Percentiles rank a stretch among this genome's conserved stretches.
Conservation (phyloP, 2,888 invertebrate genomes). For the Phengaris alcon region DNA sequence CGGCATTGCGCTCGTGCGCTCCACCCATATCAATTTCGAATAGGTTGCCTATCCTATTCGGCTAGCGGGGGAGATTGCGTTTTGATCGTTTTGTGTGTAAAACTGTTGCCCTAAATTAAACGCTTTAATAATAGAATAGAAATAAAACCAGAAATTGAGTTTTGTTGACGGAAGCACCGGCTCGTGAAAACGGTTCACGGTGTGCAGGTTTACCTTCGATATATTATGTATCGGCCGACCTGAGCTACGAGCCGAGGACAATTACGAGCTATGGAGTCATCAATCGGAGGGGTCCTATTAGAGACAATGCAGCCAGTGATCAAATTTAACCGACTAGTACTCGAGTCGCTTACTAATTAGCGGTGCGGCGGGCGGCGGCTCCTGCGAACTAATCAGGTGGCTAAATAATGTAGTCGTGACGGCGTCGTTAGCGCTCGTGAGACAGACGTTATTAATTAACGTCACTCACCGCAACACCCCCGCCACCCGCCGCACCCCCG, state of each 20-base stretch:
- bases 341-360: constrained; percentile 69
- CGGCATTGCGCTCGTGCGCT: constrained; percentile 65
- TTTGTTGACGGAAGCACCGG: constrained; percentile 58
- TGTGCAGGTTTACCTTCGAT: constrained; percentile 52
- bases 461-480: constrained; percentile 57
- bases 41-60: constrained; percentile 77
- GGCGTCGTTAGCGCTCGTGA: constrained; percentile 73
- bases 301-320: constrained; percentile 72
- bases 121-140: constrained; percentile 76
- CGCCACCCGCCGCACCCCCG: constrained; percentile 38
- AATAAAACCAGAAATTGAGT: constrained; percentile 58
- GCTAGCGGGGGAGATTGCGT: constrained; percentile 67
- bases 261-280: constrained; percentile 49
- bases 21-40: constrained; percentile 79
- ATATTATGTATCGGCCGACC: constrained; percentile 60
- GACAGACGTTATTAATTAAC: constrained; percentile 78
- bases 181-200: constrained; percentile 49
- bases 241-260: constrained; percentile 40
- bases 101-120: constrained; percentile 78
- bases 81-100: constrained; percentile 76
- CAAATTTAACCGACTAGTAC: constrained; percentile 63
- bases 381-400: constrained; percentile 76
- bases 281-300: constrained; percentile 71
- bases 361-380: constrained; percentile 62
- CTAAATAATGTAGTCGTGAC: constrained; percentile 77